phyloP scores from a whole-genome alignment of 1,140 invertebrate species.

The Magallana gigas region DNA sequence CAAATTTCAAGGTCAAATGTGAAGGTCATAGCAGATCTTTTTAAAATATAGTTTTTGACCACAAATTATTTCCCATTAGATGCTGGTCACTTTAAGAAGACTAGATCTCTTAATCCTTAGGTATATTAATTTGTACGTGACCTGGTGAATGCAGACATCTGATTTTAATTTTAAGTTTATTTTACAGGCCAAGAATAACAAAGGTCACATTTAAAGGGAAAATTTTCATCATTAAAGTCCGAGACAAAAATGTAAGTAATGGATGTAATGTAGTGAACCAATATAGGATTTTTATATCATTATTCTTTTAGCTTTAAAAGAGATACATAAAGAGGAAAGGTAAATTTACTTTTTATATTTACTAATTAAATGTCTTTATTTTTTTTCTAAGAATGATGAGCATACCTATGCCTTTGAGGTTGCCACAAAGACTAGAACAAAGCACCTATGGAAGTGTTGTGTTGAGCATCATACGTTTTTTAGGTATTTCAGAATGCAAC shows the following conservation, averaged over 20 bases:
- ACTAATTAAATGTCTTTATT: not conserved
- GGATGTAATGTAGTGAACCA: no score
- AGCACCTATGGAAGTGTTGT: constrained; percentile 98
- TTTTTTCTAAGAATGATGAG: constrained; percentile 89
- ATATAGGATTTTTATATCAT: no score
- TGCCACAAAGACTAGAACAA: constrained; percentile 92
- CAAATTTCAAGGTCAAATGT: no score
- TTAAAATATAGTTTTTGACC: no score
- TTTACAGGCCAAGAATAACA: constrained; percentile 90
- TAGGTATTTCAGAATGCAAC: constrained; percentile 62
- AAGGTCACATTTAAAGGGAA: constrained; percentile 97
- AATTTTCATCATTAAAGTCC: constrained; percentile 94
- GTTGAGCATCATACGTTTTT: constrained; percentile 98
- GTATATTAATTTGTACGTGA: not conserved
- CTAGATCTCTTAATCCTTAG: not conserved
- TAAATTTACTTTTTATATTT: not conserved
- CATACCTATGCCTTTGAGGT: constrained; percentile 87
- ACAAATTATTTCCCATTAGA: no score
- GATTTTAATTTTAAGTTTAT: not conserved
- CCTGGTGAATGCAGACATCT: not conserved
- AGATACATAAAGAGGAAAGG: not conserved
- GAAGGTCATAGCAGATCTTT: no score
- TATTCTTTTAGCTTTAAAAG: not conserved
- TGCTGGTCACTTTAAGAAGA: no score
- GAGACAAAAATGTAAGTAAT: constrained; percentile 94